Conservation (phyloP, 2,888 invertebrate genomes). For the Macaria liturata region DNA sequence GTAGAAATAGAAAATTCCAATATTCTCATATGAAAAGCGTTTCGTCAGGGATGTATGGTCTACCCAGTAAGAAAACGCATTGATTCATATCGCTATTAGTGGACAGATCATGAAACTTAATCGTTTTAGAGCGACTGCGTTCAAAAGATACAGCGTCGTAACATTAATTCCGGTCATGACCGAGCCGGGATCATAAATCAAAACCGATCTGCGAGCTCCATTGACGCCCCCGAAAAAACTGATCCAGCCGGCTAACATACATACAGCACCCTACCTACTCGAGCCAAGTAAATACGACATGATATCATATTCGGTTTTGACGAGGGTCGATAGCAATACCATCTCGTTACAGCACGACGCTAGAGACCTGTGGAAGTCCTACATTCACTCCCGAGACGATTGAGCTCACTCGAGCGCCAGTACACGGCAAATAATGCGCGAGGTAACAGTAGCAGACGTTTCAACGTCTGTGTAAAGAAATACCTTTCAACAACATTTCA, state of each 20-base stretch:
- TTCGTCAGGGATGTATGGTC: no score
- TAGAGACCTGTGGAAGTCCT: constrained; percentile 8
- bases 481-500: constrained; percentile 31
- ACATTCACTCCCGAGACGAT: constrained; percentile 10
- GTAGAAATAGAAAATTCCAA: no score
- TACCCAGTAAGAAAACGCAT: background rate
- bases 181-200: constrained; percentile 49
- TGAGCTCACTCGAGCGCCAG: background rate
- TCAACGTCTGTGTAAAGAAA: constrained; percentile 22
- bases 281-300: constrained; percentile 21
- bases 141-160: constrained; percentile 41
- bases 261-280: constrained; percentile 15
- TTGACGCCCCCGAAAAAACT: constrained; percentile 43
- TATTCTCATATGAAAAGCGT: no score
- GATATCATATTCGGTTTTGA: constrained; percentile 30
- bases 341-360: constrained; percentile 17
- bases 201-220: constrained; percentile 41
- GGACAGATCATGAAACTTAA: constrained; percentile 16
- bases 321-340: constrained; percentile 27
- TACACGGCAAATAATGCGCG: constrained; percentile 17
- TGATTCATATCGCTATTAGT: background rate
- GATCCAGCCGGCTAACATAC: constrained; percentile 23
- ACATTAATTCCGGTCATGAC: constrained; percentile 52
- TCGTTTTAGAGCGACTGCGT: constrained; percentile 23
- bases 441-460: constrained; percentile 12